phyloP scores from a whole-genome alignment of 2,888 invertebrate species.

The Therioaphis trifolii region DNA sequence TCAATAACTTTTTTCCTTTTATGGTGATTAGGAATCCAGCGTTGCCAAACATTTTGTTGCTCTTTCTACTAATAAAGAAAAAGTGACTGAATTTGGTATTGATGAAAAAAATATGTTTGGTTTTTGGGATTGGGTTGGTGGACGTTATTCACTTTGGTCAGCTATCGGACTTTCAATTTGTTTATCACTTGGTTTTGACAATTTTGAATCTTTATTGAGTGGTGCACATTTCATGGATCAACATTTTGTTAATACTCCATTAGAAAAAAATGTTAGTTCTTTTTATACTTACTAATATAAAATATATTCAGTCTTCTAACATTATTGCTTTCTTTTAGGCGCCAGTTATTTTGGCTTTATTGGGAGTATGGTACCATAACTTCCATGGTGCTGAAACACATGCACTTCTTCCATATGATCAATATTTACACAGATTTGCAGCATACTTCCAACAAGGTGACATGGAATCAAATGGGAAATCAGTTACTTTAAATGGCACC shows the following conservation, averaged over 20 bases:
- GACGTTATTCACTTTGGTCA: slow-evolving; percentile 97
- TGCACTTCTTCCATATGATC: slow-evolving; percentile 96
- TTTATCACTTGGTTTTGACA: slow-evolving; percentile 91
- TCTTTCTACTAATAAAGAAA: slow-evolving; percentile 91
- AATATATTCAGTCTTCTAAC: neutral
- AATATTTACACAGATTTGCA: slow-evolving; percentile 97
- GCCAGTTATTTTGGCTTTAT: slow-evolving; percentile 90
- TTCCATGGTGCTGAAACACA: slow-evolving; percentile 96
- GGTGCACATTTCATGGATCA: slow-evolving; percentile 95
- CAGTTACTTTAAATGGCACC: slow-evolving; percentile 67
- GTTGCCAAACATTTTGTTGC: slow-evolving; percentile 99
- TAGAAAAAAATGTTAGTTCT: slow-evolving; percentile 87
- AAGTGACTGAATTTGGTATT: slow-evolving; percentile 98
- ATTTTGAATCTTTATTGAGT: slow-evolving; percentile 89
- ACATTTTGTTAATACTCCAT: slow-evolving; percentile 87
- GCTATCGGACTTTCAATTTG: slow-evolving; percentile 98
- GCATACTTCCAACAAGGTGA: slow-evolving; percentile 99
- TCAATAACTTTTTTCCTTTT: neutral
- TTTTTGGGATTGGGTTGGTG: slow-evolving; percentile 99
- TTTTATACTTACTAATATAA: slow-evolving; percentile 33
- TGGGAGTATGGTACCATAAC: slow-evolving; percentile 95
- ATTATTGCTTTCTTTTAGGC: slow-evolving; percentile 72
- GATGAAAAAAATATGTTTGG: slow-evolving; percentile 98
- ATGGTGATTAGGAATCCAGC: slow-evolving; percentile 73
- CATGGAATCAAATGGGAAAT: slow-evolving; percentile 99